Percentiles rank a stretch among this genome's conserved stretches.
Evolutionary conservation across 2,797 vertebrate species (phyloP).

Genomic region (Anabas testudineus): DNA sequence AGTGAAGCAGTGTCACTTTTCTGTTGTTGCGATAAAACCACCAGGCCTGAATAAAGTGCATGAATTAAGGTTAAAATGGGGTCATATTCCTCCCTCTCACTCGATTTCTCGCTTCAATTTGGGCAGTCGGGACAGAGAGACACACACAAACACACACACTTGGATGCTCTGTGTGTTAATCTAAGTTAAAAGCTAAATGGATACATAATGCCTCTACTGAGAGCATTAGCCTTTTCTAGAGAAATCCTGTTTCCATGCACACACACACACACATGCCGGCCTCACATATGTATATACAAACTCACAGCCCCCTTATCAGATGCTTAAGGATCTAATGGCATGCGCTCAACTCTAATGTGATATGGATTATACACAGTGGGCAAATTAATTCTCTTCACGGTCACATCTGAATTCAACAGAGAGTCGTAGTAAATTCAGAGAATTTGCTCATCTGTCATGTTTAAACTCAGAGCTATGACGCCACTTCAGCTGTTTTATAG

Average conservation of each 20-base stretch:
- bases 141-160: slow-evolving; percentile 32
- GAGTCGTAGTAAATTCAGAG: slow-evolving; percentile 1
- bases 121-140: slow-evolving; percentile 33
- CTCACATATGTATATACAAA: slow-evolving; percentile 39
- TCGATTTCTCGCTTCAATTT: slow-evolving; percentile 26
- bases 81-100: slow-evolving; percentile 41
- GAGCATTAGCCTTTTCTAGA: slow-evolving; percentile 79
- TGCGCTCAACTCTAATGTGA: slow-evolving; percentile 62
- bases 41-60: slow-evolving; percentile 22
- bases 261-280: slow-evolving; percentile 18
- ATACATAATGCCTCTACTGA: slow-evolving; percentile 81
- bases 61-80: slow-evolving; percentile 39
- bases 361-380: slow-evolving; percentile 68
- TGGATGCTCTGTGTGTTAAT: slow-evolving; percentile 75
- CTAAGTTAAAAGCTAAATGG: slow-evolving; percentile 87
- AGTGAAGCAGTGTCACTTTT: neutral
- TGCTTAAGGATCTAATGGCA: slow-evolving; percentile 57
- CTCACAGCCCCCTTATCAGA: slow-evolving; percentile 41
- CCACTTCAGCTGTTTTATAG: slow-evolving; percentile 3
- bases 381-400: slow-evolving; percentile 48
- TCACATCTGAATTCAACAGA: slow-evolving; percentile 15
- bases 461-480: neutral
- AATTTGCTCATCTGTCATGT: slow-evolving; percentile 36
- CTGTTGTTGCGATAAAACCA: neutral
- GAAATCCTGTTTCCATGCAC: slow-evolving; percentile 64